A percentile compares a stretch with the other conserved stretches of the same genome.
phyloP scores from a whole-genome alignment of 2,888 invertebrate species.

The Baronia brevicornis region DNA sequence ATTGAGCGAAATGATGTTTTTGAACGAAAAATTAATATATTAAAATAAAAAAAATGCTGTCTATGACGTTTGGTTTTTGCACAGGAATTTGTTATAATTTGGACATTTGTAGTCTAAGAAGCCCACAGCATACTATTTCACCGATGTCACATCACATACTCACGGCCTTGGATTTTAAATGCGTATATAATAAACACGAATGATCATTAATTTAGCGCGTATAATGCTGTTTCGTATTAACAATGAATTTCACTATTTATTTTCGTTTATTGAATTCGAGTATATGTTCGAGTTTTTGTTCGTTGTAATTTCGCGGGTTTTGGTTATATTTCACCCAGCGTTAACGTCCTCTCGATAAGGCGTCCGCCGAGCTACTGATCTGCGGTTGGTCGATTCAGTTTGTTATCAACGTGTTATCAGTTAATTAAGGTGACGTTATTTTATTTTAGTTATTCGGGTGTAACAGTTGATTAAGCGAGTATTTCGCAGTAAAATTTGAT shows the following conservation, averaged over 20 bases:
- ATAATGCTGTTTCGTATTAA: slow-evolving; percentile 20
- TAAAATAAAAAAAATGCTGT: too few species aligned
- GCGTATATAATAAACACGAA: slow-evolving; percentile 14
- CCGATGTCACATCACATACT: slow-evolving; percentile 27
- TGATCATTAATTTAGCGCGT: slow-evolving; percentile 20
- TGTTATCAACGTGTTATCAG: slow-evolving; percentile 51
- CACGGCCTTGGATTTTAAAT: slow-evolving; percentile 28
- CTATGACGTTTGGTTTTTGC: too few species aligned
- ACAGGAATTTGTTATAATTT: not conserved
- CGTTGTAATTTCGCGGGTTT: slow-evolving; percentile 41
- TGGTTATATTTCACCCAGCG: slow-evolving; percentile 25
- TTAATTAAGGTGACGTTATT: slow-evolving; percentile 29
- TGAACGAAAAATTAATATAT: too few species aligned
- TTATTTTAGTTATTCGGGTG: slow-evolving; percentile 26
- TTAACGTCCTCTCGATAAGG: slow-evolving; percentile 48
- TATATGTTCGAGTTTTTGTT: slow-evolving; percentile 41
- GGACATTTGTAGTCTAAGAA: slow-evolving; percentile 20
- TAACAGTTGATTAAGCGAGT: slow-evolving; percentile 3
- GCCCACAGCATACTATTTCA: slow-evolving; percentile 32
- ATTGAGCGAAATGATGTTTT: too few species aligned
- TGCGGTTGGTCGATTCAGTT: slow-evolving; percentile 28
- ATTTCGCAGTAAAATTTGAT: slow-evolving; percentile 2
- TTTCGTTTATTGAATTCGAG: slow-evolving; percentile 39
- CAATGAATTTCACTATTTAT: slow-evolving; percentile 18
- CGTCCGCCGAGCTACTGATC: slow-evolving; percentile 56